Base-by-base conservation (phyloP, 1,140 invertebrate species). In the Calephelis nemesis region DNA sequence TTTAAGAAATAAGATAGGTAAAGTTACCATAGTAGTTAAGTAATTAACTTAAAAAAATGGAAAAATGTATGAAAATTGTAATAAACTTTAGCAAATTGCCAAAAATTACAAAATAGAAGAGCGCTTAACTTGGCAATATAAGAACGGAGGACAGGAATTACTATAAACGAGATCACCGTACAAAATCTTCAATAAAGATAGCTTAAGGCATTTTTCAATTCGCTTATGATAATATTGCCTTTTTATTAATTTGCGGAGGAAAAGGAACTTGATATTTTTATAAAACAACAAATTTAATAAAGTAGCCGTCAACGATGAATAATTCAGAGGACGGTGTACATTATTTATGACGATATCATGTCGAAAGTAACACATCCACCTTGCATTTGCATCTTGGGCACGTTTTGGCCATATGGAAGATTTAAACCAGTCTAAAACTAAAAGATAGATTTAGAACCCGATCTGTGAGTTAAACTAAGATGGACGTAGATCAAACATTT, bases 271-370 rank as follows among this genome's bases (percentile, higher is more conserved):
- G 81, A 83, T 84, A 81, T 88, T 87, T 85, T 87, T 84, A 81
- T 87, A 83, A 85, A 85, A 88, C 76, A 85, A 89, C 84, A 87
- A 89, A 89, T 88, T 88, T 89, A 89, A 89, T 89, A 89, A 85
- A 88, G 84, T 87, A 83, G 76, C 79, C 83, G 77, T 84, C 74
- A 76, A 75, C 80, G 85, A 82, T 91, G 85, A 89, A 91, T 89
- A 80, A 87, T 89, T 87, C 88, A 90, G 74, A 74, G 77, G 73
- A 75, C 74, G 74, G 72, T 77, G 85, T 90, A 88, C 82, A 88
- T 90, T 87, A 89, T 90, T 89, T 89, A 90, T 88, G 82, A 83
- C 83, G 82, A 88, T 87, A 82, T 84, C 81, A 89, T 82, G 87
- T 86, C 81, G 81, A 79, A 81, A 77, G 79, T 79, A 82, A 86